Evolutionary conservation across 2,888 invertebrate genomes (phyloP).

Genomic region (Habroteleia sp.): DNA sequence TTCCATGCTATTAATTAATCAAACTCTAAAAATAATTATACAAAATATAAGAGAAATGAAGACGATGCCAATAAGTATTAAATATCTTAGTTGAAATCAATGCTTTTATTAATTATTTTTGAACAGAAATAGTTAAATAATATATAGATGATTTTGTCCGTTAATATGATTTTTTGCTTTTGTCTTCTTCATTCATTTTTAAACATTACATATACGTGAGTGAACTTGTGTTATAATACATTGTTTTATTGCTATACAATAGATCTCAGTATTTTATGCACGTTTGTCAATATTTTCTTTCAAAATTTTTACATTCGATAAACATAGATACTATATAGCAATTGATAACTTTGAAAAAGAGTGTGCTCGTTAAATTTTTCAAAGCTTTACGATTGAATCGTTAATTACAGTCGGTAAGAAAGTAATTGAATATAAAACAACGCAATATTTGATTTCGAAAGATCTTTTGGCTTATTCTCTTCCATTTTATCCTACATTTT

Average conservation of each 20-base stretch:
- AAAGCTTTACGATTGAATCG: slow-evolving; percentile 66
- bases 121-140: slow-evolving; percentile 33
- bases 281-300: slow-evolving; percentile 54
- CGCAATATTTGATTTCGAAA: slow-evolving; percentile 65
- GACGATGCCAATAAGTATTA: too few relatives aligned
- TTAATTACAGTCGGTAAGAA: slow-evolving; percentile 64
- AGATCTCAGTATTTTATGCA: too few relatives aligned
- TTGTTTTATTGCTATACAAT: slow-evolving; percentile 69
- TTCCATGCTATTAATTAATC: too few relatives aligned
- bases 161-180: slow-evolving; percentile 24
- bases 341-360: slow-evolving; percentile 62
- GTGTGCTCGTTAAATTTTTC: slow-evolving; percentile 62
- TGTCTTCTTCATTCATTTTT: slow-evolving; percentile 8
- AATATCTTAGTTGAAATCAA: slow-evolving; percentile 31
- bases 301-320: slow-evolving; percentile 65
- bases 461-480: too few relatives aligned
- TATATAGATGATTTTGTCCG: slow-evolving; percentile 36
- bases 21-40: too few relatives aligned
- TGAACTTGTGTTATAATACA: slow-evolving; percentile 66
- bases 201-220: slow-evolving; percentile 40
- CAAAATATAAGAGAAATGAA: too few relatives aligned
- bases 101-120: slow-evolving; percentile 35
- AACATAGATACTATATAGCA: slow-evolving; percentile 66
- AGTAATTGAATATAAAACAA: slow-evolving; percentile 61
- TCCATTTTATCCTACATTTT: too few relatives aligned